Evolutionary conservation across 2,888 invertebrate genomes (phyloP).

Genomic region (Drymonia ruficornis): DNA sequence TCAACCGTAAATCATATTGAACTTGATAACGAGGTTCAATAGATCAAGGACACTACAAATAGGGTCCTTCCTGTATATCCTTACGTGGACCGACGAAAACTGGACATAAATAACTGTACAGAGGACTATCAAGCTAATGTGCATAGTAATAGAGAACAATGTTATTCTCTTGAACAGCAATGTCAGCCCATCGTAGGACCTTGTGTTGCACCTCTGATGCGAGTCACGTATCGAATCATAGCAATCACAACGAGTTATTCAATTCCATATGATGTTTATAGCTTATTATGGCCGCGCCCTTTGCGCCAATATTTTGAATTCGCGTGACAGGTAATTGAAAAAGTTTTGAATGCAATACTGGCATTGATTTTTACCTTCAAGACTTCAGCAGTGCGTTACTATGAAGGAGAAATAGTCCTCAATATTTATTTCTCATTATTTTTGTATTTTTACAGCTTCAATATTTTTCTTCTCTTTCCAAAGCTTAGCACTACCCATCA

Average conservation of each 20-base stretch:
- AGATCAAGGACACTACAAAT: conserved; percentile 62
- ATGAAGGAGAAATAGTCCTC: neutral
- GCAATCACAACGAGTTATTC: conserved; percentile 63
- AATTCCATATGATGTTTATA: conserved; percentile 51
- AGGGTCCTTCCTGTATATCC: conserved; percentile 76
- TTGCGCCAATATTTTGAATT: conserved; percentile 16
- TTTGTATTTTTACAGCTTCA: neutral
- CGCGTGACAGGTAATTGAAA: conserved; percentile 15
- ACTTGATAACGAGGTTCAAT: conserved; percentile 54
- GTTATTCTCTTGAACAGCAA: conserved; percentile 18
- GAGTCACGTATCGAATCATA: conserved; percentile 69
- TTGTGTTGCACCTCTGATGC: conserved; percentile 57
- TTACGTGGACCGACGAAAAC: conserved; percentile 56
- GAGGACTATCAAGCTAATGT: conserved; percentile 40
- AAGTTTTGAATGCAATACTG: conserved; percentile 7
- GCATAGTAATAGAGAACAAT: conserved; percentile 34
- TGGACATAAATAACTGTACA: conserved; percentile 41
- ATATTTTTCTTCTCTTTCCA: conserved; percentile 22
- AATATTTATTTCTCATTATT: neutral
- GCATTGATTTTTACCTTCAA: conserved; percentile 15
- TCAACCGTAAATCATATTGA: conserved; percentile 47
- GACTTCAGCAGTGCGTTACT: conserved; percentile 4
- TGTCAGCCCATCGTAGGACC: conserved; percentile 39
- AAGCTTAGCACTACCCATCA: no score
- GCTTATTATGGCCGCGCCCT: conserved; percentile 36